These are phyloP conservation scores for Anser cygnoides DNA, from an alignment of 2,113 vertebrate species.

Conservation along the genomic window DNA sequence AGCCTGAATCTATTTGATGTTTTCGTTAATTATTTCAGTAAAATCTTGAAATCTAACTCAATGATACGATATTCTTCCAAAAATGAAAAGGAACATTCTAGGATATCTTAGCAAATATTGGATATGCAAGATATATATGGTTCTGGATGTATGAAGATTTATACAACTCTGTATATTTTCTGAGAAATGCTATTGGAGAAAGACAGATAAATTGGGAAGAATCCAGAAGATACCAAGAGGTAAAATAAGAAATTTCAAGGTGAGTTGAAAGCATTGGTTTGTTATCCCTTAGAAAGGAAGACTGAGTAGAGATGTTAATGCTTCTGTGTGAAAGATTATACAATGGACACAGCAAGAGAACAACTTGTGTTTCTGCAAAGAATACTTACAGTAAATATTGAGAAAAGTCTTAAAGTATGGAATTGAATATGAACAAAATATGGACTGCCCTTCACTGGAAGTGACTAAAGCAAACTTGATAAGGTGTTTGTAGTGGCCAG, in stretches of 20 bases:
- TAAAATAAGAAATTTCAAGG: neutral
- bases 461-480: neutral
- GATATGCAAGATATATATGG: neutral
- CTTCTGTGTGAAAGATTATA: neutral
- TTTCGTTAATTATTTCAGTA: neutral
- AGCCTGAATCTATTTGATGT: neutral
- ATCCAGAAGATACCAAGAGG: neutral
- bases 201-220: neutral
- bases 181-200: neutral
- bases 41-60: neutral
- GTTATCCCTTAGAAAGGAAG: neutral
- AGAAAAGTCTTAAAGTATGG: neutral
- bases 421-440: neutral
- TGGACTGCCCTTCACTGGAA: neutral
- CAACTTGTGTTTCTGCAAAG: neutral
- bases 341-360: neutral
- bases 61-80: neutral
- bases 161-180: neutral
- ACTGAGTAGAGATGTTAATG: neutral
- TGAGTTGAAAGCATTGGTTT: neutral
- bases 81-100: neutral
- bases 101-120: rapidly evolving
- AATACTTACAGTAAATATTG: neutral
- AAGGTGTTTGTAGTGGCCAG: neutral
- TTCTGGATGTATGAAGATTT: neutral